Evolutionary conservation across 2,797 vertebrate genomes (phyloP), one percentile per base, ranked within the genome.

Genomic region (Neopelma chrysocephalum): DNA sequence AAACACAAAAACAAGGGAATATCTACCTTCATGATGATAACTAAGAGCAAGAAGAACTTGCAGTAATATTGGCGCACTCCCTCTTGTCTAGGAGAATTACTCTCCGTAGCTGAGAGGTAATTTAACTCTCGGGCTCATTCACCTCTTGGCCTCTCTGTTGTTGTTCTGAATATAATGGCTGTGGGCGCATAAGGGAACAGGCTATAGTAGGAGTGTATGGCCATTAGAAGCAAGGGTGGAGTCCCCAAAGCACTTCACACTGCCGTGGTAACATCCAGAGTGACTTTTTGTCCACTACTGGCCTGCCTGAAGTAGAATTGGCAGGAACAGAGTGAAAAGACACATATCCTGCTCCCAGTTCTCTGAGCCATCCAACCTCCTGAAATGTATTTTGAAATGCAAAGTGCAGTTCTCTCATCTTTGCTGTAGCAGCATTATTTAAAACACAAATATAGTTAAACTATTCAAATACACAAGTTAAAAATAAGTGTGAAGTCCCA

Each of bases 31-130:
- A 91, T 43, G 48, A 86, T 0, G 18, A 47, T 65, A 91, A 69
- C 12, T 7, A 70, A 85, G 47, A 93, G 26, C 1, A 0, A 54
- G 32, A 48, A 89, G 64, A 43, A 45, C 66, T 76, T 76, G 32
- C 42, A 18, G 54, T 22, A 29, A 56, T 92, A 85, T 47, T 93
- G 79, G 32, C 79, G 57, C 69, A 56, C 76, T 94, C 48, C 36
- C 76, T 86, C 94, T 76, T 94, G 92, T 96, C 94, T 83, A 69
- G 66, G 82, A 86, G 93, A 97, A 96, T 96, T 96, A 95, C 40
- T 34, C 56, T 86, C 80, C 7, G 47, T 3, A 15, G 54, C 87
- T 96, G 95, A 96, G 94, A 95, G 91, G 87, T 94, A 88, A 93
- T 97, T 94, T 94, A 93, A 91, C 84, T 94, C 88, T 90, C 6